Evolutionary conservation across 2,888 invertebrate genomes (phyloP), one percentile per base, ranked within the genome.

Genomic region (Polylopha cassiicola): DNA sequence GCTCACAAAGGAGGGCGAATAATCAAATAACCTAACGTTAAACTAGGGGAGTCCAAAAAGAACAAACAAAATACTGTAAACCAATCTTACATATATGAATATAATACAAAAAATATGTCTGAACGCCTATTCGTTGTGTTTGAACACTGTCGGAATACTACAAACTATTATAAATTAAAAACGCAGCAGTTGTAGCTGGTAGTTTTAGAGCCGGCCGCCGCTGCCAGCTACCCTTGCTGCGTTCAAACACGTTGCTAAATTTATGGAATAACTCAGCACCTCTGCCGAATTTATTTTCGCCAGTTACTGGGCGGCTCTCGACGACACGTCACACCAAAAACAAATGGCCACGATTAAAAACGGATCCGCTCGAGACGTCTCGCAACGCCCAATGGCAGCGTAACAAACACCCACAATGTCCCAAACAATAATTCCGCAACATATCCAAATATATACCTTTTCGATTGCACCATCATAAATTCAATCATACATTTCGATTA

Each of bases 81-180:
- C 64, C 67, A 58, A 72, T 61, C 66, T 64, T 73, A 73, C 17
- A 60, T 43, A 63, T 61, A 56, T 59, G 62, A 65, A 70, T 68
- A 71, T 67, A 61, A 68, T 69, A 73, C 64, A 72, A 61, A 65
- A 57, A 70, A 10, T 59, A 65, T 59, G 55, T 61, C 50, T 54
- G 64, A 65, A 65, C 51, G 51, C 55, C 53, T 61, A 61, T 73
- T 80, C 74, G 77, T 81, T 80, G 77, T 73, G 65, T 73, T 73
- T 66, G 68, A 75, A 73, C 66, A 71, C 64, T 66, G 59, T 51
- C 56, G 48, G 55, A 59, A 58, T 41, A 39, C 57, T 65, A 64
- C 50, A 51, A 56, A 55, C 47, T 48, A 47, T 33, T 34, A 32
- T 37, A 30, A 23, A 43, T 39, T 42, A 17, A 22, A 30, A 17